Evolutionary conservation across 2,113 vertebrate genomes (phyloP).

Genomic region (Puma concolor): DNA sequence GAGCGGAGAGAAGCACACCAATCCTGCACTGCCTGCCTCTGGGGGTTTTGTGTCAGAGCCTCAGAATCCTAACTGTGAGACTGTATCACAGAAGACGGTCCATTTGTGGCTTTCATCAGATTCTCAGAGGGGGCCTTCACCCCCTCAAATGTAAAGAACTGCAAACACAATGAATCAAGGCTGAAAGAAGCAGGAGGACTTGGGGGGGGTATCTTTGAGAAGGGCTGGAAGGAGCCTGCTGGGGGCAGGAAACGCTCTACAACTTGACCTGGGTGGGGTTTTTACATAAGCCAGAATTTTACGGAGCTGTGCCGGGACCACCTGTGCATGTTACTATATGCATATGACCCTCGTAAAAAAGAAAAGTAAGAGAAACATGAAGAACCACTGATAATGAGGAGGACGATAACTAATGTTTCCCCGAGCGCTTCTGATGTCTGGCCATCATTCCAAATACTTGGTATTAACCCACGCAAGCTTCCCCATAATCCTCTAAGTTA

Average conservation of each 20-base stretch:
- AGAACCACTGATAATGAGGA: background rate
- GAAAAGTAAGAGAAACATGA: background rate
- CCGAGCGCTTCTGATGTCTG: background rate
- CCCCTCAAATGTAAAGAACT: background rate
- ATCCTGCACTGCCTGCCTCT: background rate
- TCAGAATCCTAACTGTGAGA: background rate
- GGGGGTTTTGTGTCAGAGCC: background rate
- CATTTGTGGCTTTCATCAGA: background rate
- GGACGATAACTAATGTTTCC: accelerated
- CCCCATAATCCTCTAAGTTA: background rate
- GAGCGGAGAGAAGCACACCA: background rate
- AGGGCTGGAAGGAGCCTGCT: background rate
- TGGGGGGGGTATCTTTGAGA: background rate
- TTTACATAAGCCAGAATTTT: background rate
- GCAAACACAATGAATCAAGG: background rate
- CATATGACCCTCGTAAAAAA: background rate
- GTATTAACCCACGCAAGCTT: background rate
- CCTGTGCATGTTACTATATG: background rate
- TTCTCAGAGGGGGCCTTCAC: background rate
- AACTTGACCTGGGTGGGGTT: background rate
- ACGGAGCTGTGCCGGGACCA: too few relatives aligned
- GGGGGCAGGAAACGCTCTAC: background rate
- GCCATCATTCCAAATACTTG: background rate
- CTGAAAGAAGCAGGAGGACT: background rate
- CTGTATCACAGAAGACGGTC: background rate